Evolutionary conservation across 2,888 invertebrate genomes (phyloP), one percentile per base, ranked within the genome.

Genomic region (Gari tellinella): DNA sequence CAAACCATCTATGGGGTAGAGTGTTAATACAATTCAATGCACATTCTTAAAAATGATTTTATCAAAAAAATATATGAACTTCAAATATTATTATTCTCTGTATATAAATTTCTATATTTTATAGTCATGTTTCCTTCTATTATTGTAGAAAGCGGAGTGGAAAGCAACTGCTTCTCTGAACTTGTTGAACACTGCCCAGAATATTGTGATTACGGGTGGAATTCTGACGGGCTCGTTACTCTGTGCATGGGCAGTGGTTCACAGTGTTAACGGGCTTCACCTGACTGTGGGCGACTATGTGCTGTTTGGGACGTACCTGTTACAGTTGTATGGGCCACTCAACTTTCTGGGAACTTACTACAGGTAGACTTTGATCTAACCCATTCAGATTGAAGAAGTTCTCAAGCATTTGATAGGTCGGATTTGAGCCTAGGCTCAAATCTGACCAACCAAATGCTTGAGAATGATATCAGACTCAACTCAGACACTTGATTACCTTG

Each of bases 331-430:
- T 90, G 96, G 96, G 69, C 99, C 99, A 0, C 93, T 99, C 57
- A 99, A 99, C 93, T 99, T 97, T 96, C 97, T 99, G 90, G 99
- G 99, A 31, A 99, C 98, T 2, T 99, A 98, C 89, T 99, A 99
- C 91, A 96, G 97, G 97, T 97, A 91, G 90, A 83, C n/a, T n/a
- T n/a, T n/a, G n/a, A n/a, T n/a, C n/a, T n/a, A n/a, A n/a, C n/a
- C n/a, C n/a, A n/a, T n/a, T n/a, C n/a, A n/a, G n/a, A n/a, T n/a
- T n/a, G n/a, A n/a, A n/a, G n/a, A n/a, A n/a, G n/a, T n/a, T n/a
- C n/a, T n/a, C n/a, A n/a, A n/a, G n/a, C n/a, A n/a, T n/a, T n/a
- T n/a, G n/a, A n/a, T n/a, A n/a, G n/a, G n/a, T n/a, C n/a, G n/a
- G n/a, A n/a, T n/a, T n/a, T n/a, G n/a, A n/a, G n/a, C n/a, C n/a